phyloP scores from a whole-genome alignment of 2,113 vertebrate genomes.

The Pungitius pungitius region DNA sequence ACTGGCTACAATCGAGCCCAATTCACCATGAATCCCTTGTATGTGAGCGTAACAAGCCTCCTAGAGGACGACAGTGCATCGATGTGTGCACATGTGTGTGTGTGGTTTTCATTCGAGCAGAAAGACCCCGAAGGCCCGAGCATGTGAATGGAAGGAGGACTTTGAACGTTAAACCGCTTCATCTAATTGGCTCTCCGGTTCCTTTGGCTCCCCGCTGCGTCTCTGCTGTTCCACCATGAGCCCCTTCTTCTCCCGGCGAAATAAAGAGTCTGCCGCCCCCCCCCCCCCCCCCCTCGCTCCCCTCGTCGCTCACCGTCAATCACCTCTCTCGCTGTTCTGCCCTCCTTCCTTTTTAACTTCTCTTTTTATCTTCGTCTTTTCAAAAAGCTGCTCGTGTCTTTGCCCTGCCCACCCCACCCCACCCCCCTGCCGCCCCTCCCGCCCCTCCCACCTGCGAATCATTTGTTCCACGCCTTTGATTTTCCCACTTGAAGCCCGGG shows the following conservation, averaged over 20 bases:
- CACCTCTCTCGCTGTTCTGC: conserved; percentile 34
- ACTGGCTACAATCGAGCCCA: not conserved
- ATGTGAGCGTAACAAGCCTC: conserved; percentile 1
- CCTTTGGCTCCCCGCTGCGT: conserved; percentile 31
- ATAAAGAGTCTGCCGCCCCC: conserved; percentile 33
- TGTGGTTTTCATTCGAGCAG: conserved; percentile 9
- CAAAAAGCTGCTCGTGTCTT: conserved; percentile 29
- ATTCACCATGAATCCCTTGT: not conserved
- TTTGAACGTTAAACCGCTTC: conserved; percentile 42
- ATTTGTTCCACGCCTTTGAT: conserved; percentile 63
- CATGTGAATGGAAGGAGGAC: conserved; percentile 22
- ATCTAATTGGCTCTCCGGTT: conserved; percentile 53
- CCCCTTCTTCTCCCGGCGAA: conserved; percentile 36
- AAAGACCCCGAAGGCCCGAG: conserved; percentile 10
- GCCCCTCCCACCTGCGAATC: conserved; percentile 3
- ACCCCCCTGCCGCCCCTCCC: not conserved
- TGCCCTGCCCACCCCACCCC: not conserved
- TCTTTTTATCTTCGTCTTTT: conserved; percentile 43
- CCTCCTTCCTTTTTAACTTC: conserved; percentile 44
- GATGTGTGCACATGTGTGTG: conserved; percentile 2
- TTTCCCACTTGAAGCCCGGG: conserved; percentile 49
- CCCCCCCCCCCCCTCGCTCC: conserved; percentile 34
- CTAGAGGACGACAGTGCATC: not conserved
- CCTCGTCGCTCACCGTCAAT: conserved; percentile 52
- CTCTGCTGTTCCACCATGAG: conserved; percentile 16